These are phyloP conservation scores for Varanus komodoensis DNA, from an alignment of 2,113 vertebrate genomes.

Conservation along the genomic window DNA sequence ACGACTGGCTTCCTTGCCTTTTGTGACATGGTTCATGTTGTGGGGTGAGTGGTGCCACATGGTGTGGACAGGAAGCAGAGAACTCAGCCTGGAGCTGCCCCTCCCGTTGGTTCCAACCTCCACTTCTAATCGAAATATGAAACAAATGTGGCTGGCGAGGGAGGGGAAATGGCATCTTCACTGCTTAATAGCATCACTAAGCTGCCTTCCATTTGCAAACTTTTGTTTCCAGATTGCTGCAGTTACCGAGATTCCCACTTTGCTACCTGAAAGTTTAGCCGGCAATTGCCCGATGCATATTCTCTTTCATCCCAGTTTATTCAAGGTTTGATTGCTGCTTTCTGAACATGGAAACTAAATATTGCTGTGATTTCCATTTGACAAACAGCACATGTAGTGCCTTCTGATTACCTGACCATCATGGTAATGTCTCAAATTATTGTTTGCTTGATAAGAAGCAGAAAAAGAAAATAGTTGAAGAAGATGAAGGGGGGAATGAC, in stretches of 20 bases:
- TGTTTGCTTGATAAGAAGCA: constrained; percentile 16
- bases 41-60: too few species aligned
- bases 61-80: not conserved
- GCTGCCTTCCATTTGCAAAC: not conserved
- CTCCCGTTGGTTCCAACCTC: not conserved
- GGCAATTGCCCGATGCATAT: constrained; percentile 22
- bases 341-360: constrained; percentile 33
- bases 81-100: not conserved
- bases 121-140: not conserved
- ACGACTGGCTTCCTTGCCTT: too few species aligned
- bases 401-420: constrained; percentile 29
- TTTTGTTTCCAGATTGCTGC: not conserved
- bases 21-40: too few species aligned
- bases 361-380: constrained; percentile 14
- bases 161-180: too few species aligned
- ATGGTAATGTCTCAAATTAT: constrained; percentile 31
- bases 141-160: not conserved
- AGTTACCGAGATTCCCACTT: constrained; percentile 4
- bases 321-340: constrained; percentile 28
- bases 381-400: constrained; percentile 9
- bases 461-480: not conserved
- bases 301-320: not conserved
- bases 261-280: constrained; percentile 2
- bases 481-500: not conserved
- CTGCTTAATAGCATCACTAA: not conserved